Evolutionary conservation across 2,797 vertebrate species (phyloP).

Genomic region (Megaceryle alcyon): DNA sequence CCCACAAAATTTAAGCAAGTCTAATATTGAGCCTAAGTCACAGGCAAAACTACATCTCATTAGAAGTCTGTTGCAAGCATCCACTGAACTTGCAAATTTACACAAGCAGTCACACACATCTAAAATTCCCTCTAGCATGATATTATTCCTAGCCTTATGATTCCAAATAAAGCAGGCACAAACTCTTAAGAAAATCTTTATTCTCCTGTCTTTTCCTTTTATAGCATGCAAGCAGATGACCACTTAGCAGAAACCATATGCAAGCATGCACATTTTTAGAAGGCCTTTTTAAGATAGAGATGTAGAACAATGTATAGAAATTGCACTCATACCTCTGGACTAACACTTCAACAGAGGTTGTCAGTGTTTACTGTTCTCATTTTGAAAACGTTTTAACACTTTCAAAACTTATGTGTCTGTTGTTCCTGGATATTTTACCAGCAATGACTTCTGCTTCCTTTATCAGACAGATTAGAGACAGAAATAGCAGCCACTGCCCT

Average conservation of each 20-base stretch:
- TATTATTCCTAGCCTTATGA: background rate
- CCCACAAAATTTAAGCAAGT: background rate
- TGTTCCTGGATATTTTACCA: background rate
- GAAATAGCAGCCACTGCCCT: background rate
- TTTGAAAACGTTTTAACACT: background rate
- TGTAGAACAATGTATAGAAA: background rate
- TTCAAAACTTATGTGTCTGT: background rate
- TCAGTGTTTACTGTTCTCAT: background rate
- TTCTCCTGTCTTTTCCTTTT: background rate
- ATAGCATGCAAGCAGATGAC: background rate
- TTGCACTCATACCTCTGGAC: background rate
- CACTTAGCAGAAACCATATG: background rate
- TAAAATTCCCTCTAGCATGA: background rate
- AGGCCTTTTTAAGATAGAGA: background rate
- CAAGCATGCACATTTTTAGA: background rate
- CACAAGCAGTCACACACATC: background rate
- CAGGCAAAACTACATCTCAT: background rate
- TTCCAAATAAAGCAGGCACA: background rate
- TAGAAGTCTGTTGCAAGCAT: background rate
- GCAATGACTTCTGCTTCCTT: background rate
- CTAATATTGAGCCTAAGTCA: background rate
- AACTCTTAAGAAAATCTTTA: background rate
- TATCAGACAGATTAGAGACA: background rate
- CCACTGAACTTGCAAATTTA: background rate
- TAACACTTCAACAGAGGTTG: background rate